Conservation (phyloP, 1,140 invertebrate species). For the Drosophila rhopaloa region DNA sequence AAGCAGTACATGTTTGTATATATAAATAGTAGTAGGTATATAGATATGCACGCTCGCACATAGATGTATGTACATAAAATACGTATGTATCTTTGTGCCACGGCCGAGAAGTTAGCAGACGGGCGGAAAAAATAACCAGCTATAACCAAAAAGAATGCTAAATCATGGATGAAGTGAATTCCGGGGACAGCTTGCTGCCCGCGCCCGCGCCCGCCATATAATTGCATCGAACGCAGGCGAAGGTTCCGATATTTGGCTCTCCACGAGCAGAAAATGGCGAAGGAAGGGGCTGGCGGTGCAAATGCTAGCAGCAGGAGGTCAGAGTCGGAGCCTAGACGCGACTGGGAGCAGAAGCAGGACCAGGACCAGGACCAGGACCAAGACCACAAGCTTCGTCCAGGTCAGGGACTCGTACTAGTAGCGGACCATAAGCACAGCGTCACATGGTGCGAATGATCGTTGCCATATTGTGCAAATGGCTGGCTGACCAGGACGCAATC, state of each 20-base stretch:
- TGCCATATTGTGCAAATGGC: constrained; percentile 77
- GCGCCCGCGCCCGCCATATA: constrained; percentile 48
- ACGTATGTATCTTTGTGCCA: constrained; percentile 20
- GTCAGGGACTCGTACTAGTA: constrained; percentile 4
- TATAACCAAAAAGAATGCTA: constrained; percentile 69
- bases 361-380: constrained; percentile 1
- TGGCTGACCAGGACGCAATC: constrained; percentile 27
- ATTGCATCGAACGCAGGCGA: constrained; percentile 70
- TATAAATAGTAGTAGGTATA: constrained; percentile 26
- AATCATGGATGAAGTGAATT: constrained; percentile 68
- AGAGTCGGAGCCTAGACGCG: constrained; percentile 7
- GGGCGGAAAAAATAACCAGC: constrained; percentile 30
- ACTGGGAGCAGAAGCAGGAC: neutral
- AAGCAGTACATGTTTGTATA: constrained; percentile 42
- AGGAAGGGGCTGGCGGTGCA: neutral
- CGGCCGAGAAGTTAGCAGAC: constrained; percentile 7
- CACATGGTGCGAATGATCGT: constrained; percentile 77
- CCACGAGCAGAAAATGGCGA: neutral
- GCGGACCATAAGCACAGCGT: constrained; percentile 31
- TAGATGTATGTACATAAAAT: constrained; percentile 19
- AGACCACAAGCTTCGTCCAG: constrained; percentile 7
- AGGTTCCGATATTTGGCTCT: constrained; percentile 25
- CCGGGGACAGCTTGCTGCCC: constrained; percentile 35
- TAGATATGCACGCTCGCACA: constrained; percentile 6
- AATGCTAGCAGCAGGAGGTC: constrained; percentile 64